phyloP scores from a whole-genome alignment of 2,888 invertebrate genomes.

The Sinopyrophorus schimmeli region DNA sequence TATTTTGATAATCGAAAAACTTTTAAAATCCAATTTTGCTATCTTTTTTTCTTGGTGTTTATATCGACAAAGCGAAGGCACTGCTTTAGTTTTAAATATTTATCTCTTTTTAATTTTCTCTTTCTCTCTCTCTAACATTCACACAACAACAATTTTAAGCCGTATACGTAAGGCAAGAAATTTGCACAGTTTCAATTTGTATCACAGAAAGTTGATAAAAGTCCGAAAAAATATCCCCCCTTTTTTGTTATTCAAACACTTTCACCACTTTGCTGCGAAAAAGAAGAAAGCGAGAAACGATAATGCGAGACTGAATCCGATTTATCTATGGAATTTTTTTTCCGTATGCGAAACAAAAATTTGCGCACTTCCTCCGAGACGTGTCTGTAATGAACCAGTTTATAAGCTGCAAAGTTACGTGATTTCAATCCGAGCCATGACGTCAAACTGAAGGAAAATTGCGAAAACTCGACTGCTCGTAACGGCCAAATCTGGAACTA shows the following conservation, averaged over 20 bases:
- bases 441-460: slow-evolving; percentile 49
- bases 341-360: too few relatives aligned
- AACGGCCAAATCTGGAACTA: slow-evolving; percentile 38
- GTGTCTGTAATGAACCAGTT: slow-evolving; percentile 38
- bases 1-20: slow-evolving; percentile 6
- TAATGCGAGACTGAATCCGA: too few relatives aligned
- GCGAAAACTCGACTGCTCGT: slow-evolving; percentile 28
- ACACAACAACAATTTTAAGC: slow-evolving; percentile 44
- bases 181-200: slow-evolving; percentile 47
- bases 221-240: slow-evolving; percentile 29
- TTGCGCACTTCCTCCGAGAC: slow-evolving; percentile 31
- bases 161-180: slow-evolving; percentile 48
- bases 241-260: too few relatives aligned
- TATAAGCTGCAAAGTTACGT: slow-evolving; percentile 40
- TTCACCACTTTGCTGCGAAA: too few relatives aligned
- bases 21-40: slow-evolving; percentile 8
- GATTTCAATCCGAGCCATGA: slow-evolving; percentile 49
- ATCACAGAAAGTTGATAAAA: slow-evolving; percentile 53
- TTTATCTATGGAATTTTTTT: too few relatives aligned
- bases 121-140: too few relatives aligned
- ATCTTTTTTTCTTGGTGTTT: slow-evolving; percentile 37
- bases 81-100: slow-evolving; percentile 41
- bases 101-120: too few relatives aligned
- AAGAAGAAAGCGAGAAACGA: too few relatives aligned
- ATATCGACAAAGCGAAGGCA: slow-evolving; percentile 45